Evolutionary conservation across 2,888 invertebrate genomes (phyloP).

Genomic region (Sinelater perroti): DNA sequence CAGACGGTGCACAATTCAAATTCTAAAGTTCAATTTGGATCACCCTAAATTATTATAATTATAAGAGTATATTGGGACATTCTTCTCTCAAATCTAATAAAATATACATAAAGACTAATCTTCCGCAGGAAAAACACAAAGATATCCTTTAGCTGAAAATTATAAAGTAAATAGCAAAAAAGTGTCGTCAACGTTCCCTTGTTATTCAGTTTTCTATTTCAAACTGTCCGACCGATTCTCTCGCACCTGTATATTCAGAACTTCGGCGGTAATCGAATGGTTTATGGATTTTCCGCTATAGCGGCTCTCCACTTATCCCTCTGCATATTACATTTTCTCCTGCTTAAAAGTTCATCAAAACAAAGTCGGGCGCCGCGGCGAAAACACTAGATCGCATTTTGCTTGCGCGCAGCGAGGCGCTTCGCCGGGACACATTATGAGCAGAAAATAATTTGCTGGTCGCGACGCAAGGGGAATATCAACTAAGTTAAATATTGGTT

Average conservation of each 20-base stretch:
- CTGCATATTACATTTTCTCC: conserved; percentile 25
- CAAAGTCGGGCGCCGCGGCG: conserved; percentile 25
- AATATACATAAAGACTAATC: too few species aligned
- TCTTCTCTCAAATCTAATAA: too few species aligned
- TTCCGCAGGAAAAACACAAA: too few species aligned
- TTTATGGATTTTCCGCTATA: conserved; percentile 25
- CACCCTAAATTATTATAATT: too few species aligned
- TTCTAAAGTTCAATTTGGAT: too few species aligned
- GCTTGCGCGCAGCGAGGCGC: conserved; percentile 27
- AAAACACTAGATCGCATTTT: conserved; percentile 28
- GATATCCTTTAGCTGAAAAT: too few species aligned
- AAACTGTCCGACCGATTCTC: neutral
- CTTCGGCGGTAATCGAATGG: conserved; percentile 7
- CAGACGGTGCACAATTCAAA: too few species aligned
- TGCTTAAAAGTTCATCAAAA: conserved; percentile 37
- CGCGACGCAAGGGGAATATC: conserved; percentile 28
- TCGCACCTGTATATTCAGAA: neutral
- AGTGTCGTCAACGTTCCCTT: too few species aligned
- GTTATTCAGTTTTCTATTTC: too few species aligned
- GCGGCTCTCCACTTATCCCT: conserved; percentile 18
- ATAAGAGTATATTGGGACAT: too few species aligned
- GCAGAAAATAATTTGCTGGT: conserved; percentile 31
- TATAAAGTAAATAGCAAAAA: too few species aligned
- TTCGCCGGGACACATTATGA: conserved; percentile 31
- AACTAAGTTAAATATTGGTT: conserved; percentile 33